These are phyloP conservation scores for Polyommatus iphigenia DNA, from an alignment of 2,888 invertebrate genomes.

Conservation along the genomic window DNA sequence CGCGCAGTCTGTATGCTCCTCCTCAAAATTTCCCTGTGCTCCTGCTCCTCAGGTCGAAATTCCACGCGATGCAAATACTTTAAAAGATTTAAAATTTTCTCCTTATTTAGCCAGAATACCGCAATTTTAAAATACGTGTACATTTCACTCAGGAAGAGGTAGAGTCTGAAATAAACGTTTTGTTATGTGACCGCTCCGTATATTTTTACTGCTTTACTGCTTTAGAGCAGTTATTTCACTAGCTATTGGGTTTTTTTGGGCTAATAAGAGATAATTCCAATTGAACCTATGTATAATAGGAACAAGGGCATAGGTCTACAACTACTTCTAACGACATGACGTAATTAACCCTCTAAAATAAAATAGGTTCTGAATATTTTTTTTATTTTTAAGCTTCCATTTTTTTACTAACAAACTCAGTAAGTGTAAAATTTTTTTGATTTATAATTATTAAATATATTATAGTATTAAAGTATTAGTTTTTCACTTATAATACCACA, in stretches of 20 bases:
- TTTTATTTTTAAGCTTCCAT: too few species aligned
- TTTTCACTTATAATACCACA: too few species aligned
- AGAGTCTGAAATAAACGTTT: slow-evolving; percentile 58
- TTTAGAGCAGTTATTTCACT: not conserved
- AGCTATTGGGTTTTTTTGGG: not conserved
- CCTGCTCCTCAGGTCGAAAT: slow-evolving; percentile 64
- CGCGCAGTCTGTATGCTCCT: slow-evolving; percentile 66
- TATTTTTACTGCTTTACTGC: not conserved
- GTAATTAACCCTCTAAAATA: too few species aligned
- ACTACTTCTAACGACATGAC: too few species aligned
- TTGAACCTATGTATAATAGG: not conserved
- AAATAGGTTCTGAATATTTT: too few species aligned
- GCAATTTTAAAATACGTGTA: slow-evolving; percentile 73
- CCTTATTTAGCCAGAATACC: slow-evolving; percentile 70
- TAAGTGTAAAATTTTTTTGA: too few species aligned
- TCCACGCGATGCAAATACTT: slow-evolving; percentile 64
- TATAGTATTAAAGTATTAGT: too few species aligned
- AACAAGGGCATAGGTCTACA: not conserved
- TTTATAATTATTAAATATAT: too few species aligned
- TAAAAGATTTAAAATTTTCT: slow-evolving; percentile 63
- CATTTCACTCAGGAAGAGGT: slow-evolving; percentile 75
- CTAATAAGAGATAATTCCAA: not conserved
- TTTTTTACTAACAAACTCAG: too few species aligned
- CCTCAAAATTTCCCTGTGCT: slow-evolving; percentile 62
- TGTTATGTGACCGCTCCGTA: not conserved